A percentile compares a stretch with the other conserved stretches of the same genome.
Conservation (phyloP, 2,797 vertebrate species). For the Galago senegalensis region DNA sequence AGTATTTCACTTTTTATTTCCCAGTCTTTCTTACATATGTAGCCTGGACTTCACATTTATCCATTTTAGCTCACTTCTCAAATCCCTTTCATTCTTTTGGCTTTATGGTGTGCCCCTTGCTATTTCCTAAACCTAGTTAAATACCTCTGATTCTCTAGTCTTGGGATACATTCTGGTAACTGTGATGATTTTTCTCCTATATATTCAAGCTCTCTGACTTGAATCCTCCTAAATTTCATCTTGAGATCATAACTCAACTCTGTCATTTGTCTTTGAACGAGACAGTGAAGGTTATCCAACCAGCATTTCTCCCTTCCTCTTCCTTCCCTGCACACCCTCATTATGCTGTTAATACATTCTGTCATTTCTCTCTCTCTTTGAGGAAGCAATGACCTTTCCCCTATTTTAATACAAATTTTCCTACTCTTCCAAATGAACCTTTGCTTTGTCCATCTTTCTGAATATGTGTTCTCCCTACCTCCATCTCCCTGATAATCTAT, state of each 20-base stretch:
- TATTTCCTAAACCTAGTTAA: conserved; percentile 10
- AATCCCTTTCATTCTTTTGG: conserved; percentile 31
- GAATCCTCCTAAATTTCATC: background rate
- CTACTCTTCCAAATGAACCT: background rate
- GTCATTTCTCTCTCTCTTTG: background rate
- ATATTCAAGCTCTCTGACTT: background rate
- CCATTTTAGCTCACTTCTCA: background rate
- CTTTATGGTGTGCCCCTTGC: conserved; percentile 35
- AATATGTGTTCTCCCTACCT: background rate
- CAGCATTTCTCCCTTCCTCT: background rate
- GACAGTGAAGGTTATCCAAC: background rate
- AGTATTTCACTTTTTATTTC: background rate
- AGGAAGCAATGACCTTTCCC: background rate
- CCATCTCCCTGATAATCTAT: background rate
- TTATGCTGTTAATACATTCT: background rate
- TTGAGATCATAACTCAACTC: background rate
- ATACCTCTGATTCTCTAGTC: background rate
- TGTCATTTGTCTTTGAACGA: background rate
- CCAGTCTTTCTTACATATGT: background rate
- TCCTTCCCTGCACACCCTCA: background rate
- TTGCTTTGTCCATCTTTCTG: background rate
- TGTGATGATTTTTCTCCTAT: background rate
- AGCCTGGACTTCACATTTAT: background rate
- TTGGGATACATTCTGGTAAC: conserved; percentile 39
- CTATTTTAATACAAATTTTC: background rate